Evolutionary conservation across 2,797 vertebrate species (phyloP), one percentile per base, ranked within the genome.

Genomic region (Clangula hyemalis): DNA sequence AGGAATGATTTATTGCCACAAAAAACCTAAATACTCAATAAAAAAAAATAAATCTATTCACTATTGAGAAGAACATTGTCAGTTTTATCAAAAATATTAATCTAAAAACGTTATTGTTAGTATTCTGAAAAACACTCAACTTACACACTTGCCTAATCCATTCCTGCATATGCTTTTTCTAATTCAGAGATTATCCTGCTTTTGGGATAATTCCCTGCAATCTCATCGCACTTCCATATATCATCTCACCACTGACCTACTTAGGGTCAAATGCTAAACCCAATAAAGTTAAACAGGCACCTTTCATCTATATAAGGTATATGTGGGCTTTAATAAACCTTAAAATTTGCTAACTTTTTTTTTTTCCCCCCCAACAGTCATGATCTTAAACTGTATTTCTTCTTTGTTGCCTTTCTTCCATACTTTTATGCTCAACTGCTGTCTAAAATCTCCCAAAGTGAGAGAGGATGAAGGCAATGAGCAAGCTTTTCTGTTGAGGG

Each of bases 121-220:
- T 76, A 79, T 60, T 89, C 60, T 87, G n/a, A 70, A 79, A 93
- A 87, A 83, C 24, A 64, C 36, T 72, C 47, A 51, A 61, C 30
- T 95, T 92, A 70, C 39, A 82, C 19, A 16, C 30, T 38, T 86
- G 78, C 32, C 57, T 93, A 86, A 95, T 85, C 82, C 69, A n/a
- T 54, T 85, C 65, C 32, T 89, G 25, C 38, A 11, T 34, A 70
- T 0, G 0, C 41, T 58, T 94, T 78, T 84, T 58, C 41, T 91
- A 95, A 90, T 75, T 83, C 94, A 77, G 36, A 83, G 82, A 83
- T 95, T 64, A 93, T 95, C 87, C 94, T 86, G 75, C 51, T 95
- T 88, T 93, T 6, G 62, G 45, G 92, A 92, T 92, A 87, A 91
- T 87, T 85, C 70, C 36, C 45, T 75, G 32, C 73, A 65, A 65